These are phyloP conservation scores for Steromphala cineraria DNA, from an alignment of 2,888 invertebrate genomes.

Conservation along the genomic window DNA sequence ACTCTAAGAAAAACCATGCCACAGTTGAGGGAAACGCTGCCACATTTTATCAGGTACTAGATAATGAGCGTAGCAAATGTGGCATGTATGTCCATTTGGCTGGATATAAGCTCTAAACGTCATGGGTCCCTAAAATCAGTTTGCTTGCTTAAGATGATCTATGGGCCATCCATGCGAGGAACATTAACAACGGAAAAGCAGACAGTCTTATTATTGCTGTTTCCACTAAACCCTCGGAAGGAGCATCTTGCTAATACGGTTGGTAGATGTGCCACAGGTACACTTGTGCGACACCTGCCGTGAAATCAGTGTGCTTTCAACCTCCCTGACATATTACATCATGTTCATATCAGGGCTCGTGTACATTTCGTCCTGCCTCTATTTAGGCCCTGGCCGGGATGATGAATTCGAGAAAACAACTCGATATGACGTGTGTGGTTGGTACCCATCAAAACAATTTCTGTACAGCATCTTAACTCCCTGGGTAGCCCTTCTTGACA, in stretches of 20 bases:
- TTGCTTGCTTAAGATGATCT: background rate
- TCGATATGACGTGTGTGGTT: background rate
- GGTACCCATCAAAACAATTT: background rate
- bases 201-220: background rate
- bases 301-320: background rate
- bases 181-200: slow-evolving; percentile 1
- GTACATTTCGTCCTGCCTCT: background rate
- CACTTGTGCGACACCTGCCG: background rate
- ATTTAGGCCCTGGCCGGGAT: background rate
- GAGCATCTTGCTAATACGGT: background rate
- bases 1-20: background rate
- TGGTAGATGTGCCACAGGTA: background rate
- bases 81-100: background rate
- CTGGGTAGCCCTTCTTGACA: background rate
- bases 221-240: background rate
- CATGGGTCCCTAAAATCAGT: background rate
- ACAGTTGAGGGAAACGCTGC: background rate
- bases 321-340: background rate
- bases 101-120: background rate
- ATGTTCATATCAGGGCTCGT: background rate
- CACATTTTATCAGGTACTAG: background rate
- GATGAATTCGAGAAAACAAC: background rate
- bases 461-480: background rate
- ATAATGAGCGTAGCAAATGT: slow-evolving; percentile 2
- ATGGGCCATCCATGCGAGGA: background rate